A percentile compares a stretch with the other conserved stretches of the same genome.
Evolutionary conservation across 2,113 vertebrate species (phyloP).

Genomic region (Cercocebus atys): DNA sequence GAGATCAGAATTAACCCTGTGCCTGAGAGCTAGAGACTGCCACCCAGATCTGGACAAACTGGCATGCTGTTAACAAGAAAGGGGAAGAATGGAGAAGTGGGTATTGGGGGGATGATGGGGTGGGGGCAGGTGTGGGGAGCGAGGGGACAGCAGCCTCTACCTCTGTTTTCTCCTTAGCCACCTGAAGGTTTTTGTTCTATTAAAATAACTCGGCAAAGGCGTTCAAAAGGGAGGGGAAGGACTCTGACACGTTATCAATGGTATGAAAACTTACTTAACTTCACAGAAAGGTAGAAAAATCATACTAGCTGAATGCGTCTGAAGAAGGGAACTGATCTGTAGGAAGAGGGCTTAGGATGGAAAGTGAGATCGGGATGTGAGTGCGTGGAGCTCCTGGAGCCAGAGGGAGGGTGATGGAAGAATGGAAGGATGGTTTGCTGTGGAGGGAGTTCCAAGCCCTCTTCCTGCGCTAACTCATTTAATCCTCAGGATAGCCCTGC

Average conservation of each 20-base stretch:
- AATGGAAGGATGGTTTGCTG: background rate
- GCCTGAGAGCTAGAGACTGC: too few relatives aligned
- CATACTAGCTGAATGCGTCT: background rate
- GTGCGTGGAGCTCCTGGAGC: background rate
- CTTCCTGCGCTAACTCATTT: background rate
- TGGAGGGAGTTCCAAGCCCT: background rate
- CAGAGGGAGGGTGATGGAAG: background rate
- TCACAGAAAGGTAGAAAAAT: background rate
- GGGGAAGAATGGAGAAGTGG: too few relatives aligned
- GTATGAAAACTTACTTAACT: background rate
- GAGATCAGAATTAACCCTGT: fast-evolving
- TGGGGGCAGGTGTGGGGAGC: fast-evolving
- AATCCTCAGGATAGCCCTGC: background rate
- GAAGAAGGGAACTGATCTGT: too few relatives aligned
- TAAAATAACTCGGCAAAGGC: fast-evolving
- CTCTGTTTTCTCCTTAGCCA: background rate
- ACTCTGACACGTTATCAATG: background rate
- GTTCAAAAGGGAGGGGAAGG: too few relatives aligned
- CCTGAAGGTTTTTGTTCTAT: fast-evolving
- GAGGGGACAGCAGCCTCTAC: fast-evolving
- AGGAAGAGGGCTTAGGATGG: background rate
- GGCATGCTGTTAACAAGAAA: background rate
- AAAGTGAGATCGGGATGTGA: background rate
- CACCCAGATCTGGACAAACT: fast-evolving
- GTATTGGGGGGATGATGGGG: fast-evolving